phyloP scores from a whole-genome alignment of 2,113 vertebrate genomes.

The Spermophilus dauricus region DNA sequence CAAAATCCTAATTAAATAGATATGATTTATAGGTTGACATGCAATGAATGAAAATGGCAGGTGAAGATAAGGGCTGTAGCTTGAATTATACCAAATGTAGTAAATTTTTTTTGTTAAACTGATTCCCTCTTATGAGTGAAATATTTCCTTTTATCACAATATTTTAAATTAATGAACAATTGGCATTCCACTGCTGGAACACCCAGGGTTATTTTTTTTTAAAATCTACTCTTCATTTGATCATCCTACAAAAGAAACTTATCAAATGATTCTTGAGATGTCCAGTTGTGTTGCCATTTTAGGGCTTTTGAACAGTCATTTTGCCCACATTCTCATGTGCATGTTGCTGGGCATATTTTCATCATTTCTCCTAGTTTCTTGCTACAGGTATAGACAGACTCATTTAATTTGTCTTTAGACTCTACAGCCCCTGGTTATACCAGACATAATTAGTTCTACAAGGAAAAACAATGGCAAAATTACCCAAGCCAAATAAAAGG shows the following conservation, averaged over 20 bases:
- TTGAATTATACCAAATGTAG: not conserved
- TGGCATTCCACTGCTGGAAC: not conserved
- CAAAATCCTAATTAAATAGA: not conserved
- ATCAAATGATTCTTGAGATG: not conserved
- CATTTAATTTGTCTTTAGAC: not conserved
- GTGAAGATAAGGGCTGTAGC: not conserved
- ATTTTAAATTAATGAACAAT: not conserved
- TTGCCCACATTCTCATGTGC: not conserved
- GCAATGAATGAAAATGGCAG: not conserved
- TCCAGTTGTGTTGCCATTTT: too few species aligned
- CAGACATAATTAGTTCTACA: not conserved
- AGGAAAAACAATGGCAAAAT: not conserved
- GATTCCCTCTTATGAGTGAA: not conserved
- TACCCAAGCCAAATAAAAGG: not conserved
- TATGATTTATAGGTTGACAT: not conserved
- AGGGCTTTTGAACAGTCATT: not conserved
- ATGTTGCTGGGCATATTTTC: not conserved
- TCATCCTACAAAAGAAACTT: not conserved
- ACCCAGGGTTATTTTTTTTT: not conserved
- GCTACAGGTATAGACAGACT: rapidly evolving
- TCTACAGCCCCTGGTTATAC: not conserved
- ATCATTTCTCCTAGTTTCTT: not conserved
- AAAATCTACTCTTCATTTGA: rapidly evolving
- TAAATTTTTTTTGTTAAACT: too few species aligned
- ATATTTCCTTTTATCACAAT: not conserved